Base-by-base conservation (phyloP, 2,888 invertebrate genomes). In the Autographa pulchrina region DNA sequence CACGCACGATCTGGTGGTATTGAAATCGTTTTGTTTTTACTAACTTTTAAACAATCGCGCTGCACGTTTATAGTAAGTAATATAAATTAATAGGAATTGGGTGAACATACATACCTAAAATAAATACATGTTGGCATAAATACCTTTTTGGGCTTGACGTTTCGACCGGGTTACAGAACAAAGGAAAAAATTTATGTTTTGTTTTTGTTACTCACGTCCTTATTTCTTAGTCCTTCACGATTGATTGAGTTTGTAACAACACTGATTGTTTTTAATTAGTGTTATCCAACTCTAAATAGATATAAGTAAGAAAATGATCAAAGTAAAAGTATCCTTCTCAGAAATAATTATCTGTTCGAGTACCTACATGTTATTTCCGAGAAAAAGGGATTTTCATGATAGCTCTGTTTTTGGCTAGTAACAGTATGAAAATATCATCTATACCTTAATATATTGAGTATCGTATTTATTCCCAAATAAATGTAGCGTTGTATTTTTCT, bases 181-280 rank as follows among this genome's bases (percentile, higher is more conserved):
- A 25, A 25, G 2, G 2, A 25, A 25, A 25, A 25, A 25, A 25
- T 25, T 2, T 2, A 25, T 25, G 25, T 25, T 25, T 25, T 25
- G 3, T 25, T 25, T 25, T 25, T 25, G 25, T 25, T 25, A 25
- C 3, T 3, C 25, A 25, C n/a, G 41, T 41, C 41, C n/a, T 48
- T 48, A 43, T 16, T 14, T 48, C 14, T n/a, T n/a, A n/a, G n/a
- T n/a, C n/a, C n/a, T n/a, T n/a, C n/a, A 48, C 48, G n/a, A n/a
- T n/a, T n/a, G 6, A 43, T 43, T n/a, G 48, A 48, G 7, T 4
- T 48, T 7, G n/a, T 7, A 7, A 8, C n/a, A n/a, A 48, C 48
- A n/a, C n/a, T n/a, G 48, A n/a, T 48, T 48, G n/a, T 48, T n/a
- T 48, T 48, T n/a, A 48, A 48, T 48, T 48, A 48, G 48, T 48